phyloP scores from a whole-genome alignment of 2,888 invertebrate species.

The Metallyticus violacea region DNA sequence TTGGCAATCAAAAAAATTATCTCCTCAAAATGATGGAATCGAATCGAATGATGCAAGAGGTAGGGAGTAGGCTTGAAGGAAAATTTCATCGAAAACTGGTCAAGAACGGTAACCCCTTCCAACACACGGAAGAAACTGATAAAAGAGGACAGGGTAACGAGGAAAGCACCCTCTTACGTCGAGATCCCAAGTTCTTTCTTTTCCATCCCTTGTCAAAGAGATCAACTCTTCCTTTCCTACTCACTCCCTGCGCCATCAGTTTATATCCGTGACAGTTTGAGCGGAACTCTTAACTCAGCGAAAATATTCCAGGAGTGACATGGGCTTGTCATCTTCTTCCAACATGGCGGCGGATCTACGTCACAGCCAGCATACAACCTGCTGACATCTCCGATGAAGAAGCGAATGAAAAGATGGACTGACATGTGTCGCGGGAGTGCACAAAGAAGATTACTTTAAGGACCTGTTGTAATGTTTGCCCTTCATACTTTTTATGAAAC shows the following conservation, averaged over 20 bases:
- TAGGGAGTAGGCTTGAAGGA: neutral
- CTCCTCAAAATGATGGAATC: neutral
- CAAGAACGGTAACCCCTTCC: too few species aligned
- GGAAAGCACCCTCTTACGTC: neutral
- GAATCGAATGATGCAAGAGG: neutral
- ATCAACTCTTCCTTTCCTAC: neutral
- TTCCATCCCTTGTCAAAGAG: neutral
- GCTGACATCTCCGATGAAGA: slow-evolving; percentile 14
- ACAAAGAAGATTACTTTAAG: slow-evolving; percentile 9
- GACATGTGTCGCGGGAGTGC: slow-evolving; percentile 13
- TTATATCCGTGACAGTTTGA: slow-evolving; percentile 29
- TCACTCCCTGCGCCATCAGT: slow-evolving; percentile 24
- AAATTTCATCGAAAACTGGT: too few species aligned
- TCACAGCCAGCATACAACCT: neutral
- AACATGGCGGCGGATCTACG: slow-evolving; percentile 13
- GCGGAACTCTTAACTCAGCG: slow-evolving; percentile 32
- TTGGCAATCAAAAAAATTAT: neutral
- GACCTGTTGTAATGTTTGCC: neutral
- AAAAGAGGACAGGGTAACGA: neutral
- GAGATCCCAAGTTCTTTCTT: too few species aligned
- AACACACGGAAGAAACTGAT: neutral
- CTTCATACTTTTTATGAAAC: too few species aligned
- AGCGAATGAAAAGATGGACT: slow-evolving; percentile 16
- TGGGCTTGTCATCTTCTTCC: slow-evolving; percentile 10
- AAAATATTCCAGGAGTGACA: slow-evolving; percentile 29